These are phyloP conservation scores for Megalops cyprinoides DNA, from an alignment of 2,797 vertebrate species.

Conservation along the genomic window DNA sequence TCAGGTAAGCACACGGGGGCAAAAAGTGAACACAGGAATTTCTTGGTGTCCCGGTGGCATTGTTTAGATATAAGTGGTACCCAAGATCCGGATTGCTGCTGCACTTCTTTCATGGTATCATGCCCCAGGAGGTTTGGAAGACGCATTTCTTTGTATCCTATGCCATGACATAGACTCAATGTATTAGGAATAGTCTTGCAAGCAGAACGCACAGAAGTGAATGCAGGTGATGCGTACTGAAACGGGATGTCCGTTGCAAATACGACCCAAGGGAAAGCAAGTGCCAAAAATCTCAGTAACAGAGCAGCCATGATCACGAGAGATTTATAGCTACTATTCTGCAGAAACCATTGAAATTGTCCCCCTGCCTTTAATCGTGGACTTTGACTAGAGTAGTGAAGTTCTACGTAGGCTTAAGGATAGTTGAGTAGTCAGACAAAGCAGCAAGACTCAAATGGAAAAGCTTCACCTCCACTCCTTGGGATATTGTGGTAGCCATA, in stretches of 20 bases:
- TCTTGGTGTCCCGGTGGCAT: conserved; percentile 79
- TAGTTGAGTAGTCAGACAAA: not conserved
- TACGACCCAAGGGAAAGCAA: conserved; percentile 7
- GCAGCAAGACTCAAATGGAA: not conserved
- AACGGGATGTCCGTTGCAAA: not conserved
- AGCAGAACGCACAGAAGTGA: conserved; percentile 65
- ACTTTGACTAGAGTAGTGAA: not conserved
- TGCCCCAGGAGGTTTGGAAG: conserved; percentile 82
- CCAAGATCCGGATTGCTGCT: conserved; percentile 81
- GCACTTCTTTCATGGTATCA: conserved; percentile 71
- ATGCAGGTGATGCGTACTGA: conserved; percentile 43
- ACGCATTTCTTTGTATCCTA: conserved; percentile 80
- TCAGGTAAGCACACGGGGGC: conserved; percentile 79
- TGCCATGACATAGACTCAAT: conserved; percentile 74
- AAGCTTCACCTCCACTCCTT: not conserved
- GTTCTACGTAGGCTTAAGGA: no score
- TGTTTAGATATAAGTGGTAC: conserved; percentile 77
- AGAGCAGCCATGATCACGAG: conserved; percentile 25
- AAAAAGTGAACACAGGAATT: conserved; percentile 82
- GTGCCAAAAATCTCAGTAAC: not conserved
- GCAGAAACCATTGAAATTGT: not conserved
- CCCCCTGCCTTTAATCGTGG: not conserved
- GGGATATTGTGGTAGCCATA: not conserved
- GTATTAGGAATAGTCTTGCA: conserved; percentile 77
- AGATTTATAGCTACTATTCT: not conserved